Evolutionary conservation across 2,113 vertebrate genomes (phyloP).

Genomic region (Bungarus multicinctus): DNA sequence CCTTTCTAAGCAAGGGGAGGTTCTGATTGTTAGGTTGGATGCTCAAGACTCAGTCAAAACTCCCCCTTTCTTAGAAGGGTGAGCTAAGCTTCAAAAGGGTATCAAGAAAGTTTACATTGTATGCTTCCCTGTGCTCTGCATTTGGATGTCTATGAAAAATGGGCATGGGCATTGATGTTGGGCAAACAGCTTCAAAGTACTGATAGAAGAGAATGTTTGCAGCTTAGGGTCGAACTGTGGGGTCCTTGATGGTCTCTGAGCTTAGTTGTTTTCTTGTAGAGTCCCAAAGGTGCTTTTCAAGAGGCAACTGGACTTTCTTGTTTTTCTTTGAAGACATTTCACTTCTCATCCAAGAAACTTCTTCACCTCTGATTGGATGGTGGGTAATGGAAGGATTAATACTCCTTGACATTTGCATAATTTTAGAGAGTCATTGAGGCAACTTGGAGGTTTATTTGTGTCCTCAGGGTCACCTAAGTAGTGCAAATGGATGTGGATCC

Average conservation of each 20-base stretch:
- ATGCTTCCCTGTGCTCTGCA: neutral
- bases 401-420: too few relatives aligned
- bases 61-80: neutral
- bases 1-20: neutral
- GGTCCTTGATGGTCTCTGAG: neutral
- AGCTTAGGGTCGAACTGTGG: neutral
- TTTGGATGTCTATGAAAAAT: neutral
- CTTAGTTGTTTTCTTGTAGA: neutral
- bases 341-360: too few relatives aligned
- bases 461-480: too few relatives aligned
- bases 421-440: too few relatives aligned
- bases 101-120: neutral
- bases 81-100: neutral
- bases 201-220: neutral
- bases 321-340: too few relatives aligned
- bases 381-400: too few relatives aligned
- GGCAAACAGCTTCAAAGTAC: neutral
- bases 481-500: too few relatives aligned
- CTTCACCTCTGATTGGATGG: too few relatives aligned
- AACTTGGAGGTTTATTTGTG: too few relatives aligned
- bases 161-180: neutral
- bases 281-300: too few relatives aligned
- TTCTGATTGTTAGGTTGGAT: neutral
- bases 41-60: neutral
- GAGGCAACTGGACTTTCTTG: too few relatives aligned